phyloP scores from a whole-genome alignment of 2,113 vertebrate species.

The Anolis carolinensis region DNA sequence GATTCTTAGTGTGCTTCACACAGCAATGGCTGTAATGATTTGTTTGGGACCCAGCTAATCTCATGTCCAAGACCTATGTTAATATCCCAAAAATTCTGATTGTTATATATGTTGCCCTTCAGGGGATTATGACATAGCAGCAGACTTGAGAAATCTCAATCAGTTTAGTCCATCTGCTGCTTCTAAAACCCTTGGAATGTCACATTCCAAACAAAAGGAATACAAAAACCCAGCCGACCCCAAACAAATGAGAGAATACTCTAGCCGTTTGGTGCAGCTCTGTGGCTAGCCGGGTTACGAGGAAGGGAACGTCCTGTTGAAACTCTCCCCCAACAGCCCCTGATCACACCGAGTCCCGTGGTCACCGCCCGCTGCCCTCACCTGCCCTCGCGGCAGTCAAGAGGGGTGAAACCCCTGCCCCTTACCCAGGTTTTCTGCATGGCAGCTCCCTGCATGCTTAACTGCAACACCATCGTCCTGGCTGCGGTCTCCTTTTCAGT shows the following conservation, averaged over 20 bases:
- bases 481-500: slow-evolving; percentile 72
- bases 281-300: slow-evolving; percentile 43
- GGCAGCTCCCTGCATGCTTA: slow-evolving; percentile 78
- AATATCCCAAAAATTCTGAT: too few species aligned
- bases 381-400: slow-evolving; percentile 42
- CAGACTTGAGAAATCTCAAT: slow-evolving; percentile 44
- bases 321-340: neutral
- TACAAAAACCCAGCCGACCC: neutral
- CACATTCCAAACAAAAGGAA: slow-evolving; percentile 53
- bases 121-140: too few species aligned
- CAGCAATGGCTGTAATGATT: too few species aligned
- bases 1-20: too few species aligned
- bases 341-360: slow-evolving; percentile 19
- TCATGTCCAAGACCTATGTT: too few species aligned
- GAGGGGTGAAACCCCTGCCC: slow-evolving; percentile 43
- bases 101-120: too few species aligned
- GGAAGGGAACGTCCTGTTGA: slow-evolving; percentile 49
- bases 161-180: slow-evolving; percentile 59
- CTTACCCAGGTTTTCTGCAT: slow-evolving; percentile 75
- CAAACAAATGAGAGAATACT: slow-evolving; percentile 6
- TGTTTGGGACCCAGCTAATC: too few species aligned
- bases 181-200: slow-evolving; percentile 54
- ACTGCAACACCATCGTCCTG: slow-evolving; percentile 70
- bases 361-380: neutral
- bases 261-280: slow-evolving; percentile 62